These are phyloP conservation scores for Phalacrocorax brasilianus DNA, from an alignment of 2,113 vertebrate genomes.

Conservation along the genomic window DNA sequence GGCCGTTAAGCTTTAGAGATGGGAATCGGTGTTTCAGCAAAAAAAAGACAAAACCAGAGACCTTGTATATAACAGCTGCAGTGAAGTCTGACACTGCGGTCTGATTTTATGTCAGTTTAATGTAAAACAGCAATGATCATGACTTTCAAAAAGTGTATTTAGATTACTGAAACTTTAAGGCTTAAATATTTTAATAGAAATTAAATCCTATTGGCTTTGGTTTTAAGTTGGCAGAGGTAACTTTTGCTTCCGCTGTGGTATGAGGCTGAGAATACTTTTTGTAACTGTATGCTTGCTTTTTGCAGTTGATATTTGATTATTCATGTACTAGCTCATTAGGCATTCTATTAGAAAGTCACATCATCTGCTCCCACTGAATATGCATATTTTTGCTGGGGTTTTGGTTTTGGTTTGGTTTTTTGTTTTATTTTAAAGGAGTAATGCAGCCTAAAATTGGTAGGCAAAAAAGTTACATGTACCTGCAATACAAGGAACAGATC, in stretches of 20 bases:
- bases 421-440: not conserved
- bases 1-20: not conserved
- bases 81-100: constrained; percentile 26
- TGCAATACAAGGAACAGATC: constrained; percentile 18
- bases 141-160: constrained; percentile 47
- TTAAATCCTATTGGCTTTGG: constrained; percentile 49
- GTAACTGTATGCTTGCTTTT: constrained; percentile 51
- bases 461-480: not conserved
- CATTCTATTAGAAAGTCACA: constrained; percentile 43
- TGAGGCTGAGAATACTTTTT: constrained; percentile 31
- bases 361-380: constrained; percentile 38
- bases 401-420: not conserved
- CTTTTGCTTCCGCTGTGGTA: constrained; percentile 50
- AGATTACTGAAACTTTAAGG: constrained; percentile 63
- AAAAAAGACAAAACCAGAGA: not conserved
- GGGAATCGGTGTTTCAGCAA: constrained; percentile 38
- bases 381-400: not conserved
- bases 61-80: constrained; percentile 52
- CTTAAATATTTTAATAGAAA: constrained; percentile 64
- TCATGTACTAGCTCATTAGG: constrained; percentile 1
- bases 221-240: constrained; percentile 61
- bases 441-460: constrained; percentile 23
- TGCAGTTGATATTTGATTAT: constrained; percentile 47
- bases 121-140: constrained; percentile 39
- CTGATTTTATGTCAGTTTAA: constrained; percentile 40